phyloP scores from a whole-genome alignment of 2,888 invertebrate genomes.

The Tineola bisselliella region DNA sequence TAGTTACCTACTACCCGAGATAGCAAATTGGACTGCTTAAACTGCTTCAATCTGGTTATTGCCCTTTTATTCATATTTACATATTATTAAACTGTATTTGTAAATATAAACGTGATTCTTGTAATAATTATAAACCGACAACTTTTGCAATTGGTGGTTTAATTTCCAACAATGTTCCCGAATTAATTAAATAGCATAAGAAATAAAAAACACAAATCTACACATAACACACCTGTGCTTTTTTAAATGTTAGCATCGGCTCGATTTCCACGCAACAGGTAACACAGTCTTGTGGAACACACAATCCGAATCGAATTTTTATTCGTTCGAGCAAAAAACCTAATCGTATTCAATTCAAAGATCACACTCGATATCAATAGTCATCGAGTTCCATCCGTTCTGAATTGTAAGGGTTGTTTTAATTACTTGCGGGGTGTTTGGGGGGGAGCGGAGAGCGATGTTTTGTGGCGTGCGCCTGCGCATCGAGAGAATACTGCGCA shows the following conservation, averaged over 20 bases:
- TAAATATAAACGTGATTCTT: too few species aligned
- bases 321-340: slow-evolving; percentile 49
- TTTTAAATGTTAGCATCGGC: not conserved
- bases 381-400: slow-evolving; percentile 37
- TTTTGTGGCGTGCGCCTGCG: slow-evolving; percentile 9
- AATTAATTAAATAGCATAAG: too few species aligned
- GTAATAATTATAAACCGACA: too few species aligned
- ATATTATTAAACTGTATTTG: too few species aligned
- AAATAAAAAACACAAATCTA: not conserved
- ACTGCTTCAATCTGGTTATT: too few species aligned
- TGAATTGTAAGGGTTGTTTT: slow-evolving; percentile 37
- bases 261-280: slow-evolving; percentile 13
- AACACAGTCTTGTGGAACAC: slow-evolving; percentile 23
- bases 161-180: too few species aligned
- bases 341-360: slow-evolving; percentile 50
- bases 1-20: too few species aligned
- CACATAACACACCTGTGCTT: not conserved
- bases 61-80: too few species aligned
- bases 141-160: too few species aligned
- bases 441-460: not conserved
- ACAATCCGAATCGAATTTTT: slow-evolving; percentile 52
- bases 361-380: slow-evolving; percentile 52
- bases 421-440: slow-evolving; percentile 29
- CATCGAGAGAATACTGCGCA: not conserved
- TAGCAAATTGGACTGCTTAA: too few species aligned